phyloP scores from a whole-genome alignment of 2,888 invertebrate genomes.

The Ernsta delagoae region DNA sequence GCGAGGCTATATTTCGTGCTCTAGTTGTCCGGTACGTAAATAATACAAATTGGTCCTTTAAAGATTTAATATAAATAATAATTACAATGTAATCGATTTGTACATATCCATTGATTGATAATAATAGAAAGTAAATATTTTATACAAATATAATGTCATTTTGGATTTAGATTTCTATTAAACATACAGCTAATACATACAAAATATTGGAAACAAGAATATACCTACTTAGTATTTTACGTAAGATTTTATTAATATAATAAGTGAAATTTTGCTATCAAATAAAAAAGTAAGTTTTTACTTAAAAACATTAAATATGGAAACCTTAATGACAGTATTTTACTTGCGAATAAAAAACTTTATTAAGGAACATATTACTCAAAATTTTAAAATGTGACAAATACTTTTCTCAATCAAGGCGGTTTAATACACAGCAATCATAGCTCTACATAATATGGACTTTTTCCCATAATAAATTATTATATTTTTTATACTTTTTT shows the following conservation, averaged over 20 bases:
- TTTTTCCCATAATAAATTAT: background rate
- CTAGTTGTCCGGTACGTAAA: background rate
- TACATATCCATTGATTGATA: conserved; percentile 80
- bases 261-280: too few relatives aligned
- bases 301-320: conserved; percentile 52
- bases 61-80: conserved; percentile 81
- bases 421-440: conserved; percentile 4
- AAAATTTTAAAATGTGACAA: conserved; percentile 1
- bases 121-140: conserved; percentile 79
- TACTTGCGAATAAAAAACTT: conserved; percentile 76
- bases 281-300: too few relatives aligned
- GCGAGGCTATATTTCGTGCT: too few relatives aligned
- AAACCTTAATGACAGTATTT: conserved; percentile 75
- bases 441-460: background rate
- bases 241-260: background rate
- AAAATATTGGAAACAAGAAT: conserved; percentile 67
- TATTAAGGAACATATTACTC: conserved; percentile 72
- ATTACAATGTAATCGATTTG: conserved; percentile 79
- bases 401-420: conserved; percentile 24
- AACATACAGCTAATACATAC: conserved; percentile 63
- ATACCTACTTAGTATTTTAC: conserved; percentile 49
- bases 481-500: too few relatives aligned
- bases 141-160: conserved; percentile 82
- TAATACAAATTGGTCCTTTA: conserved; percentile 57
- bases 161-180: conserved; percentile 69